phyloP scores from a whole-genome alignment of 2,113 vertebrate genomes.

The Himantopus leucocephalus region DNA sequence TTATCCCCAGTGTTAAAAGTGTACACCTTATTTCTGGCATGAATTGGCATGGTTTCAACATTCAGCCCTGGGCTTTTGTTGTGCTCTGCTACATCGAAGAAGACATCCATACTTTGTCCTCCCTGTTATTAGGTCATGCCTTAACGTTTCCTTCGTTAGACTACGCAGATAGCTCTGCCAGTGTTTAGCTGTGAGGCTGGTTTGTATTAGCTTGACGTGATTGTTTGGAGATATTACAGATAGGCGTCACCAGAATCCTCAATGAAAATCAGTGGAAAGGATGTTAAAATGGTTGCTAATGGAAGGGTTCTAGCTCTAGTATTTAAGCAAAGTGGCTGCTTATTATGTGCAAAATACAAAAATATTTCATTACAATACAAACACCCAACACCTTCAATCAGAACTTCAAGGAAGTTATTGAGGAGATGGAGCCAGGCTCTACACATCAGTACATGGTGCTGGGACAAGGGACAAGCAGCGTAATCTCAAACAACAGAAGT shows the following conservation, averaged over 20 bases:
- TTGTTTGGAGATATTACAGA: neutral
- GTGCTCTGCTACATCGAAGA: neutral
- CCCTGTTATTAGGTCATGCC: neutral
- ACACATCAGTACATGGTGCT: accelerated
- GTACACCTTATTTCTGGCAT: neutral
- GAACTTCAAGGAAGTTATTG: neutral
- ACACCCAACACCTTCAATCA: neutral
- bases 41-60: neutral
- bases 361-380: neutral
- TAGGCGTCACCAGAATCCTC: neutral
- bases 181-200: neutral
- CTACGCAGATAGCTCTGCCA: neutral
- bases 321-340: neutral
- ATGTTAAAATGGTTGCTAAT: neutral
- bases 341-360: neutral
- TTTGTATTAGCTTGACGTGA: neutral
- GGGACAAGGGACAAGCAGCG: accelerated
- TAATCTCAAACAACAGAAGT: neutral
- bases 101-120: neutral
- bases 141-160: neutral
- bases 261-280: neutral
- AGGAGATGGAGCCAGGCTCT: neutral
- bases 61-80: neutral
- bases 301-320: neutral
- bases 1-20: neutral